phyloP scores from a whole-genome alignment of 2,797 vertebrate species.

The Coregonus ussuriensis region DNA sequence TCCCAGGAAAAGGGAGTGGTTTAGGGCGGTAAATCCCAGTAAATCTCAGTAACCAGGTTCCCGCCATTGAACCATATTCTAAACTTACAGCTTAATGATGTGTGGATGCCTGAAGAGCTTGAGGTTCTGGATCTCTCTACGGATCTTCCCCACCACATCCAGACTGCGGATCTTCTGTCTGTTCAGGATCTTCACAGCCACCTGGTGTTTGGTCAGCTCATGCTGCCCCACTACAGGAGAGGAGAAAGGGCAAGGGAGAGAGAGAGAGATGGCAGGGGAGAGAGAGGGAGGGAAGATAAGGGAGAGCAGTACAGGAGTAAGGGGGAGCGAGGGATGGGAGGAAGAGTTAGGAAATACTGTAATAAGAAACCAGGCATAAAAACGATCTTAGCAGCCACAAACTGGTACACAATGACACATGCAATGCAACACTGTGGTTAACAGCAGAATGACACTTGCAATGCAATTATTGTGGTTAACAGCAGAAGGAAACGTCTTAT shows the following conservation, averaged over 20 bases:
- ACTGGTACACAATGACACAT: not conserved
- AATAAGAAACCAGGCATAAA: not conserved
- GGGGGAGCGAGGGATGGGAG: not conserved
- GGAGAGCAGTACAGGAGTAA: not conserved
- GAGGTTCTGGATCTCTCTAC: conserved; percentile 95
- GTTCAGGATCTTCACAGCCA: conserved; percentile 98
- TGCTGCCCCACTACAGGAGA: conserved; percentile 85
- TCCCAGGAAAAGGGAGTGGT: too few species aligned
- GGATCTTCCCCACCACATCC: conserved; percentile 98
- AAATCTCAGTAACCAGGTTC: too few species aligned
- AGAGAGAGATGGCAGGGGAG: too few species aligned
- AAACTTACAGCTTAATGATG: conserved; percentile 98
- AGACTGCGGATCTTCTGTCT: conserved; percentile 98
- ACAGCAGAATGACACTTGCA: not conserved
- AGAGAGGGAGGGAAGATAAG: too few species aligned
- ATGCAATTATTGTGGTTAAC: not conserved
- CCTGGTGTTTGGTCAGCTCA: conserved; percentile 97
- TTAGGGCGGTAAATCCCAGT: too few species aligned
- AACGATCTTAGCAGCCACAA: not conserved
- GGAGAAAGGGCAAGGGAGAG: not conserved
- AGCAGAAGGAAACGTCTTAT: not conserved
- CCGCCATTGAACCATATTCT: too few species aligned
- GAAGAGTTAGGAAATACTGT: not conserved
- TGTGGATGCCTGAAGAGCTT: conserved; percentile 60
- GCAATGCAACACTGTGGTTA: not conserved